Evolutionary conservation across 1,140 invertebrate genomes (phyloP), one percentile per base, ranked within the genome.

Genomic region (Dendroctonus ponderosae): DNA sequence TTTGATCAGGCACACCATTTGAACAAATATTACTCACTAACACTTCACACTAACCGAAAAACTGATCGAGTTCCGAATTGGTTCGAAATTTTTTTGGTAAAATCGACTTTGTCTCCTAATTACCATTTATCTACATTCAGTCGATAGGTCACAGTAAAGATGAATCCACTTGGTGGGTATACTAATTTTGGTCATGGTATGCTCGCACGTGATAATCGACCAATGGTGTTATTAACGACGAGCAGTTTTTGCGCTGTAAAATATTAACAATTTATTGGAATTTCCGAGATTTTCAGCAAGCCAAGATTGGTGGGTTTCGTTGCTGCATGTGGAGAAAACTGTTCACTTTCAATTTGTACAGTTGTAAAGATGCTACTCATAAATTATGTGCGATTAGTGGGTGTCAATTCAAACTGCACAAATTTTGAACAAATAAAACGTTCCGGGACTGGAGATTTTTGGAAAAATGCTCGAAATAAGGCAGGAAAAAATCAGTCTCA

Each of bases 151-250:
- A 62, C 39, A 52, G 40, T 26, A n/a, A 48, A 59, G 42, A 54
- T 54, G 51, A 38, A 54, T 57, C 53, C 37, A 65, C 51, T 63
- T 56, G 62, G 52, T 65, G 15, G 57, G 63, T 59, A 60, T 50
- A 50, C 64, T 52, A 51, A 66, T 54, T 66, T 61, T 59, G 56
- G 56, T 59, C 64, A 66, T 52, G 63, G 56, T 66, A 54, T 63
- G 62, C 7, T 56, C 12, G 53, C 62, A 65, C 62, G 62, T 65
- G 62, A 65, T 65, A 65, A 57, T 38, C 61, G 53, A 56, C 54
- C 53, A 57, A 41, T 41, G 62, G 54, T 57, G 15, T 12, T 49
- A 12, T 41, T 63, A 49, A 57, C 57, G 49, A 46, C 50, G n/a
- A 41, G 62, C 41, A 65, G 62, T 65, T 65, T 65, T 65, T 57